Percentiles rank a stretch among this genome's conserved stretches.
These are phyloP conservation scores for Scylla paramamosain DNA, from an alignment of 1,140 invertebrate species.

Conservation along the genomic window DNA sequence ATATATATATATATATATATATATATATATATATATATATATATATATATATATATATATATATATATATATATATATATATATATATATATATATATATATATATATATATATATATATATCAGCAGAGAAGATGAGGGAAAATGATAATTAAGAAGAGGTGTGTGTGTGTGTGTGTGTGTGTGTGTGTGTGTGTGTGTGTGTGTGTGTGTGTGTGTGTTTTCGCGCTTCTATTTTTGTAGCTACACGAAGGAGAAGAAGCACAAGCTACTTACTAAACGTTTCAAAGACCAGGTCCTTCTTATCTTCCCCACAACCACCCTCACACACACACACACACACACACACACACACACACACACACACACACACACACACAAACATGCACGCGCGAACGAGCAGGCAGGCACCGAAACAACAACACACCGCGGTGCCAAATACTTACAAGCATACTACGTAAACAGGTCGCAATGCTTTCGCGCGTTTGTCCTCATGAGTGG, in stretches of 20 bases:
- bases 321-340: background rate
- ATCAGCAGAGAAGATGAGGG: background rate
- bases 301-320: background rate
- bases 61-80: background rate
- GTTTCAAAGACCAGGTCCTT: background rate
- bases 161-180: conserved; percentile 12
- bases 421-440: too few relatives aligned
- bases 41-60: background rate
- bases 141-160: background rate
- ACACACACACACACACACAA: background rate
- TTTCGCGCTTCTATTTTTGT: background rate
- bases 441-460: too few relatives aligned
- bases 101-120: conserved; percentile 4
- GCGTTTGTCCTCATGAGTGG: too few relatives aligned
- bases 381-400: background rate
- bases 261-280: background rate
- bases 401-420: too few relatives aligned
- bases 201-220: conserved; percentile 25
- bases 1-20: background rate
- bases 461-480: too few relatives aligned
- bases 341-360: background rate
- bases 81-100: conserved; percentile 26
- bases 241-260: background rate
- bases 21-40: background rate
- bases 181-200: conserved; percentile 29